Percentiles rank a stretch among this genome's conserved stretches.
Evolutionary conservation across 2,797 vertebrate genomes (phyloP).

Genomic region (Sibirionetta formosa): DNA sequence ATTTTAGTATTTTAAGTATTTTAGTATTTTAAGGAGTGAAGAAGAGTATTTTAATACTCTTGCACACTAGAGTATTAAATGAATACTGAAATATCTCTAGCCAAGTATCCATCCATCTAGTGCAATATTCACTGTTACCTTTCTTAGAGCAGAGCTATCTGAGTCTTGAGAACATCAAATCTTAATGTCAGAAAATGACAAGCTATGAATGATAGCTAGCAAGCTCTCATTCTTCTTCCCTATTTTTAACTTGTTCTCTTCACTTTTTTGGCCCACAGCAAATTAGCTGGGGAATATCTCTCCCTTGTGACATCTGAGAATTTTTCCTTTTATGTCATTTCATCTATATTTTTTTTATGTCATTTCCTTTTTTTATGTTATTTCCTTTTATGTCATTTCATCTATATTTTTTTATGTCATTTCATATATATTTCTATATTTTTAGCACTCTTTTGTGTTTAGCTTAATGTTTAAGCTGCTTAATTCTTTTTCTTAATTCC

Average conservation of each 20-base stretch:
- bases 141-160: background rate
- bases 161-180: background rate
- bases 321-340: background rate
- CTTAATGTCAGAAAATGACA: background rate
- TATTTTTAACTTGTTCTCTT: background rate
- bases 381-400: background rate
- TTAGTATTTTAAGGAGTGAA: background rate
- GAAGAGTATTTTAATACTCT: no score
- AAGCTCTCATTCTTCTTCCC: background rate
- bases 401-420: background rate
- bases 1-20: background rate
- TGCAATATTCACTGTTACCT: background rate
- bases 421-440: background rate
- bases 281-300: background rate
- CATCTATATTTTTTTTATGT: background rate
- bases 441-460: background rate
- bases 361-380: no score
- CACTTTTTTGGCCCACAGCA: background rate
- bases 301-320: background rate
- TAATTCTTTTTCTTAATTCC: background rate
- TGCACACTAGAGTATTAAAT: background rate
- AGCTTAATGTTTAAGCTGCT: background rate
- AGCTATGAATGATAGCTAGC: accelerated
- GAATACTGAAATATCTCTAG: background rate
- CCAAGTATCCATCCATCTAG: accelerated